Evolutionary conservation across 2,113 vertebrate species (phyloP).

Genomic region (Myanophis thanlyinensis): DNA sequence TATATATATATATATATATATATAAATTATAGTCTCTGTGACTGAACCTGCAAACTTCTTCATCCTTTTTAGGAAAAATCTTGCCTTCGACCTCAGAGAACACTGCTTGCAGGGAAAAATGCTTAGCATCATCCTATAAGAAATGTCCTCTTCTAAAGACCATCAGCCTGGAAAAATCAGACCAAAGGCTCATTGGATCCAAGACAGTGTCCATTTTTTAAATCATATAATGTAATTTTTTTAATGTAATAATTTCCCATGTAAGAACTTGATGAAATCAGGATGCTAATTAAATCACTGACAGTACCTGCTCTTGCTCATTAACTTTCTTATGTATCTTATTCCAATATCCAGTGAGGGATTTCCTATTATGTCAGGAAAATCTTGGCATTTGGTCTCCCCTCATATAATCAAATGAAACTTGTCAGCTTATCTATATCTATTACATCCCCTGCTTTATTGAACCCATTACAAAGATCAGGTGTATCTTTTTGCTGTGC

Average conservation of each 20-base stretch:
- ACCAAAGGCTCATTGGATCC: not conserved
- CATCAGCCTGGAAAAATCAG: not conserved
- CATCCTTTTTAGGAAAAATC: not conserved
- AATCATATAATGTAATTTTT: not conserved
- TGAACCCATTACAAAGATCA: constrained; percentile 16
- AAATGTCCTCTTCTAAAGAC: not conserved
- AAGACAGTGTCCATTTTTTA: not conserved
- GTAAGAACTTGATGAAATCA: not conserved
- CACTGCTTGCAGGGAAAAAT: not conserved
- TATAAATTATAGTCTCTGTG: not conserved
- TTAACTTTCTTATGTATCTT: not conserved
- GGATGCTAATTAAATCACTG: not conserved
- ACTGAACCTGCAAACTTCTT: not conserved
- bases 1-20: not conserved
- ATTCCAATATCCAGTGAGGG: not conserved
- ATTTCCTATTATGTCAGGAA: not conserved
- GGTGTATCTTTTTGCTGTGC: not conserved
- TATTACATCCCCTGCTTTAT: not conserved
- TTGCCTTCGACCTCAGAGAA: not conserved
- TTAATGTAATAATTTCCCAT: not conserved
- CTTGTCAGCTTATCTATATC: not conserved
- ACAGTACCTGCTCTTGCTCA: not conserved
- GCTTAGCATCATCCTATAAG: not conserved
- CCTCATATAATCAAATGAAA: constrained; percentile 1
- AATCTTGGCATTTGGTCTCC: not conserved